Percentiles rank a stretch among this genome's conserved stretches.
Evolutionary conservation across 2,888 invertebrate genomes (phyloP).

Genomic region (Drosophila rubida): DNA sequence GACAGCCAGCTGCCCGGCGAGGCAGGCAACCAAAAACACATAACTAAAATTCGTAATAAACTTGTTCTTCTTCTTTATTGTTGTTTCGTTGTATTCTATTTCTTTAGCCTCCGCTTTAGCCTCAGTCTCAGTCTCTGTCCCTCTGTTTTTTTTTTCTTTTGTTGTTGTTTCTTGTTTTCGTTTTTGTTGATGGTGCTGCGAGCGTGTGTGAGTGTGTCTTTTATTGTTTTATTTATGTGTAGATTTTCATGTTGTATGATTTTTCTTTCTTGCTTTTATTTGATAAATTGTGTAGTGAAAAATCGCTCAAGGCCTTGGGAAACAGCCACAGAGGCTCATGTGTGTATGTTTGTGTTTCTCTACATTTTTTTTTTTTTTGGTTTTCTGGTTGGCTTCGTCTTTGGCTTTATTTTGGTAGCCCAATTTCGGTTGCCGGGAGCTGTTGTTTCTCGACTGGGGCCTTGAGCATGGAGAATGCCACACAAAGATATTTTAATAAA

Average conservation of each 20-base stretch:
- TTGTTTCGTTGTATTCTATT: conserved; percentile 20
- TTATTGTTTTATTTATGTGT: conserved; percentile 80
- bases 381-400: conserved; percentile 60
- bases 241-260: conserved; percentile 62
- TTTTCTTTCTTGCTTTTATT: conserved; percentile 65
- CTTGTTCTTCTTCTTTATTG: conserved; percentile 60
- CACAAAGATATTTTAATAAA: conserved; percentile 62
- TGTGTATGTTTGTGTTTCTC: conserved; percentile 24
- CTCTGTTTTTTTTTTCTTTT: conserved; percentile 2
- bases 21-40: conserved; percentile 60
- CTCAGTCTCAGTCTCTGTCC: conserved; percentile 18
- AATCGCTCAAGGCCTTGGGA: conserved; percentile 67
- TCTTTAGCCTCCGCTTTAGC: conserved; percentile 7
- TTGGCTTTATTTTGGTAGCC: conserved; percentile 72
- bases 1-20: neutral
- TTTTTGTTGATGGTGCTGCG: too few relatives aligned
- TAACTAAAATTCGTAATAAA: conserved; percentile 80
- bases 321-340: conserved; percentile 36
- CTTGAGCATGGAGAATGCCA: conserved; percentile 40
- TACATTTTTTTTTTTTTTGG: conserved; percentile 27
- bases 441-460: conserved; percentile 39
- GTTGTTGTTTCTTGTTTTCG: too few relatives aligned
- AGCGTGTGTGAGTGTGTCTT: conserved; percentile 50
- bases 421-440: conserved; percentile 72
- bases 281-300: conserved; percentile 79